A percentile compares a stretch with the other conserved stretches of the same genome.
Evolutionary conservation across 1,140 invertebrate species (phyloP).

Genomic region (Gerris buenoi): DNA sequence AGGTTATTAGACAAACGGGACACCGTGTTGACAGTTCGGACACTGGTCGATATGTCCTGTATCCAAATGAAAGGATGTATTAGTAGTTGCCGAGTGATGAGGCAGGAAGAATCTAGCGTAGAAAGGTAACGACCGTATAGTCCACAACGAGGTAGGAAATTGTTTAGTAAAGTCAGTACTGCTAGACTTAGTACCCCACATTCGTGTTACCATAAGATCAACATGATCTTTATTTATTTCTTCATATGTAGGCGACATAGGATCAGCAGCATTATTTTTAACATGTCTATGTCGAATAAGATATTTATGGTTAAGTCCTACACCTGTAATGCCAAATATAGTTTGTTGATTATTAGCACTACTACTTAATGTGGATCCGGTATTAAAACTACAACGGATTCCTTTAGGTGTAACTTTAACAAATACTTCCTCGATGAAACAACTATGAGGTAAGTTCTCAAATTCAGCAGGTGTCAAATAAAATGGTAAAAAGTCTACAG

Average conservation of each 20-base stretch:
- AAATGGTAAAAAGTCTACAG: conserved; percentile 16
- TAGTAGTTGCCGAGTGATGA: too few relatives aligned
- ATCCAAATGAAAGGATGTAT: too few relatives aligned
- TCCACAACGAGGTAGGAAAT: too few relatives aligned
- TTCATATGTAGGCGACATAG: background rate
- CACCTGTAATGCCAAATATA: conserved; percentile 2
- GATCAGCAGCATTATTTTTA: background rate
- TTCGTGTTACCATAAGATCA: background rate
- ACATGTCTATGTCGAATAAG: background rate
- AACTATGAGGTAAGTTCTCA: conserved; percentile 5
- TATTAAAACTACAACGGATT: conserved; percentile 15
- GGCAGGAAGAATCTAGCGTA: too few relatives aligned
- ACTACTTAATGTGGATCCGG: conserved; percentile 6
- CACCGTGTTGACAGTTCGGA: too few relatives aligned
- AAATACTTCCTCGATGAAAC: conserved; percentile 9
- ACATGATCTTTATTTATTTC: background rate
- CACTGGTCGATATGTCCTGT: too few relatives aligned
- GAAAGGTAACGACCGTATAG: too few relatives aligned
- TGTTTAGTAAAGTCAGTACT: too few relatives aligned
- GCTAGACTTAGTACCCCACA: too few relatives aligned
- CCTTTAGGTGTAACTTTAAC: conserved; percentile 14
- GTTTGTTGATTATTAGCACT: background rate
- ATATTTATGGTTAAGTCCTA: conserved; percentile 2
- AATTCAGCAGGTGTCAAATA: conserved; percentile 14
- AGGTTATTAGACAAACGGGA: too few relatives aligned